Percentiles rank a stretch among this genome's conserved stretches.
These are phyloP conservation scores for Idaea biselata DNA, from an alignment of 2,888 invertebrate species.

Conservation along the genomic window DNA sequence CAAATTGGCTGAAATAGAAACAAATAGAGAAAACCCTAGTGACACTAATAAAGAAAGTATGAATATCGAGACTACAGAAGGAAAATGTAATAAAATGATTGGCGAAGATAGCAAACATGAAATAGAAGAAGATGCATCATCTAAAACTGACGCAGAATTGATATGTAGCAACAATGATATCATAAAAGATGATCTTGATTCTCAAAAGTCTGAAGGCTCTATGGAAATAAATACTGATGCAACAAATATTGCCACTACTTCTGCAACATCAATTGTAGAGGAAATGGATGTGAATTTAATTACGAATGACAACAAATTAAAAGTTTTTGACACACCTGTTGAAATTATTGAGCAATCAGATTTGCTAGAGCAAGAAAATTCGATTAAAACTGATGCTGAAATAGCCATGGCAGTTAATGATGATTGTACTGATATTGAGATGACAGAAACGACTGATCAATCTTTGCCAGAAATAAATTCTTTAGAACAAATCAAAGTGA, in stretches of 20 bases:
- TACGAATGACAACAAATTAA: not conserved
- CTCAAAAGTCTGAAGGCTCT: not conserved
- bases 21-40: slow-evolving; percentile 7
- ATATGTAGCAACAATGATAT: not conserved
- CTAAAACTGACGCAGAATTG: not conserved
- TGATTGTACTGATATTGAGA: not conserved
- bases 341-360: not conserved
- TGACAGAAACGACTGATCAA: not conserved
- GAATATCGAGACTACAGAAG: slow-evolving; percentile 18
- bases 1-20: slow-evolving; percentile 19
- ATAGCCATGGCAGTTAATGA: not conserved
- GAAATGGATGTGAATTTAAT: not conserved
- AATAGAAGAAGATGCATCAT: not conserved
- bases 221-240: not conserved
- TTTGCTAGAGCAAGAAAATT: not conserved
- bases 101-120: slow-evolving; percentile 21
- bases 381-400: not conserved
- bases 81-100: slow-evolving; percentile 6
- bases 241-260: not conserved
- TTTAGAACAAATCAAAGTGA: not conserved
- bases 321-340: not conserved
- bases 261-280: not conserved
- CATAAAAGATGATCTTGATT: not conserved
- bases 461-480: not conserved
- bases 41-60: slow-evolving; percentile 5